A percentile compares a stretch with the other conserved stretches of the same genome.
These are phyloP conservation scores for Poeciliopsis occidentalis DNA, from an alignment of 2,113 vertebrate genomes.

Conservation along the genomic window DNA sequence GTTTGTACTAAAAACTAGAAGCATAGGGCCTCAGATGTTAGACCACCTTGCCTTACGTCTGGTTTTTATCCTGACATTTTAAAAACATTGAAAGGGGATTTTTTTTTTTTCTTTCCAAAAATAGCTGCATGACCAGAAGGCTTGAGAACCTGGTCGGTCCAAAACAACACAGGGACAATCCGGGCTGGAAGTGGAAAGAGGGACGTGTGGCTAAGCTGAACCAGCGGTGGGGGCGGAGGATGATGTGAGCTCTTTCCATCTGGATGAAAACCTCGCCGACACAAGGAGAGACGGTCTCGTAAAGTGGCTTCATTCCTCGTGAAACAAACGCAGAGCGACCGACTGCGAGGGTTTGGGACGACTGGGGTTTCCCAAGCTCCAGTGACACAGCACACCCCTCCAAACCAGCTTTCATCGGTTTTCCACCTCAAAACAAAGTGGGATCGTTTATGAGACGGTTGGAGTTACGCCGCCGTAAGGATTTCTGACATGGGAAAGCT, in stretches of 20 bases:
- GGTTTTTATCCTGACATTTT: not conserved
- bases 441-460: not conserved
- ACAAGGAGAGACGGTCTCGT: conserved; percentile 24
- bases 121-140: not conserved
- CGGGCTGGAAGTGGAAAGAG: conserved; percentile 38
- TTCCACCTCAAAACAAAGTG: not conserved
- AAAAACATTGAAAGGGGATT: not conserved
- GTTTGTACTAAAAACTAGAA: no score
- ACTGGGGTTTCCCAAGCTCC: not conserved
- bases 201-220: conserved; percentile 5
- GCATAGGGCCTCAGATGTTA: not conserved
- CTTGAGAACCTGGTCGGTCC: not conserved
- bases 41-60: not conserved
- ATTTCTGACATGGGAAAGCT: no score
- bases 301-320: conserved; percentile 32
- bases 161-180: not conserved
- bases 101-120: not conserved
- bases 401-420: not conserved
- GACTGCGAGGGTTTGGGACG: not conserved
- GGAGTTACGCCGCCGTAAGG: no score
- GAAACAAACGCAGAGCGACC: conserved; percentile 30
- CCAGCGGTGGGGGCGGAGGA: not conserved
- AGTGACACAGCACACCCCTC: conserved; percentile 17
- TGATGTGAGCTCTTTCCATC: conserved; percentile 47
- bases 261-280: conserved; percentile 39